A percentile compares a stretch with the other conserved stretches of the same genome.
Conservation (phyloP, 2,797 vertebrate species). For the Australoheros facetus region DNA sequence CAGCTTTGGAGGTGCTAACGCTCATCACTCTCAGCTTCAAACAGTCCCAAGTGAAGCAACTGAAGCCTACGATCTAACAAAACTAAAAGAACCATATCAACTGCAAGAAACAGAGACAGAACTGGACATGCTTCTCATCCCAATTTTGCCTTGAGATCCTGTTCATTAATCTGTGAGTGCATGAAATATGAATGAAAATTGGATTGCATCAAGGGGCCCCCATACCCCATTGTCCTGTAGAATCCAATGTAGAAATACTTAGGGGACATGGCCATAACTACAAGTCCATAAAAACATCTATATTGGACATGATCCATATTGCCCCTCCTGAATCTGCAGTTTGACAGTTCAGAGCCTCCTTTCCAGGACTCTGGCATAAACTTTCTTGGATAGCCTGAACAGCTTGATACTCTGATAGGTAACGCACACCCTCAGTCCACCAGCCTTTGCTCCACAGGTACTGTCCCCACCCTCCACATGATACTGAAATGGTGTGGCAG, state of each 20-base stretch:
- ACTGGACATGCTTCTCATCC: neutral
- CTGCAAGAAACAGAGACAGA: neutral
- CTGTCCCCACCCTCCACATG: neutral
- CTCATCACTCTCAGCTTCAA: neutral
- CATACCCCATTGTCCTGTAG: neutral
- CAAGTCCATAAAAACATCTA: neutral
- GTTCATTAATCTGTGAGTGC: neutral
- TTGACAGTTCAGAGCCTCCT: neutral
- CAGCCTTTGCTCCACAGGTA: neutral
- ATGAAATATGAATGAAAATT: neutral
- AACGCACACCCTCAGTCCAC: neutral
- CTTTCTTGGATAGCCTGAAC: neutral
- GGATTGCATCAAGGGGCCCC: neutral
- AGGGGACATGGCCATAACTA: neutral
- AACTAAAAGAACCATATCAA: slow-evolving; percentile 1
- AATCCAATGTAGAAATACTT: neutral
- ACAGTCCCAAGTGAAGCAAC: neutral
- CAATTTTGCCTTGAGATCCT: neutral
- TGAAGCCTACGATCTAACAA: neutral
- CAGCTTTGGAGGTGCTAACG: neutral
- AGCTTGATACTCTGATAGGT: neutral
- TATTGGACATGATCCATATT: neutral
- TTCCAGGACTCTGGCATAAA: neutral
- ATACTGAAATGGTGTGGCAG: neutral
- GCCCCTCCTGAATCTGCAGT: too few species aligned